phyloP scores from a whole-genome alignment of 2,113 vertebrate genomes.

The Rhynchomys soricoides region DNA sequence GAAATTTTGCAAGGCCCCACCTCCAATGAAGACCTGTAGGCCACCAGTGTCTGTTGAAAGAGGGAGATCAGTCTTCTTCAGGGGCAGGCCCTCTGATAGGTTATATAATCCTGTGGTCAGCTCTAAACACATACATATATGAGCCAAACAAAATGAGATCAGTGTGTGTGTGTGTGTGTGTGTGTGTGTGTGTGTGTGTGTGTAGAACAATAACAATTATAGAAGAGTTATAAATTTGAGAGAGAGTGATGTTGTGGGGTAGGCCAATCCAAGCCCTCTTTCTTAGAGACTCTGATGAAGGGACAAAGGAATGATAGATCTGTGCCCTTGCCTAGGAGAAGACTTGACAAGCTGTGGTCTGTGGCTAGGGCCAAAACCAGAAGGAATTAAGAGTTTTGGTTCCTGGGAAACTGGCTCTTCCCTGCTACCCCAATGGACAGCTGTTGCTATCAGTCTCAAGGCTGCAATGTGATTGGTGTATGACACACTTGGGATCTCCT shows the following conservation, averaged over 20 bases:
- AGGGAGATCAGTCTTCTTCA: background rate
- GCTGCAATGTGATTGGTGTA: no score
- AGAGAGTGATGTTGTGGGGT: background rate
- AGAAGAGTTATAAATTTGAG: background rate
- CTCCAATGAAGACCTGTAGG: background rate
- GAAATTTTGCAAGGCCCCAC: background rate
- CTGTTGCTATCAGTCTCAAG: background rate
- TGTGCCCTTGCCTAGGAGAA: background rate
- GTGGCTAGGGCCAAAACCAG: background rate
- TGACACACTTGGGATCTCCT: background rate
- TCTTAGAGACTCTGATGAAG: background rate
- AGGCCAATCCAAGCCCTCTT: background rate
- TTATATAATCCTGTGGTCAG: background rate
- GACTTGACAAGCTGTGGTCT: background rate
- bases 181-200: background rate
- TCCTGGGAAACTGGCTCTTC: no score
- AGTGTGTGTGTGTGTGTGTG: background rate
- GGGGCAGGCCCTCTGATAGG: background rate
- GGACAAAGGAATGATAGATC: background rate
- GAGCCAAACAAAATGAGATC: background rate
- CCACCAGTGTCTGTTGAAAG: background rate
- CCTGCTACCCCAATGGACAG: background rate
- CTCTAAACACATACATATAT: background rate
- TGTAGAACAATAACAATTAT: background rate
- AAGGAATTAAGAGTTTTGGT: background rate